phyloP scores from a whole-genome alignment of 2,797 vertebrate genomes.

The Lepilemur septentrionalis region DNA sequence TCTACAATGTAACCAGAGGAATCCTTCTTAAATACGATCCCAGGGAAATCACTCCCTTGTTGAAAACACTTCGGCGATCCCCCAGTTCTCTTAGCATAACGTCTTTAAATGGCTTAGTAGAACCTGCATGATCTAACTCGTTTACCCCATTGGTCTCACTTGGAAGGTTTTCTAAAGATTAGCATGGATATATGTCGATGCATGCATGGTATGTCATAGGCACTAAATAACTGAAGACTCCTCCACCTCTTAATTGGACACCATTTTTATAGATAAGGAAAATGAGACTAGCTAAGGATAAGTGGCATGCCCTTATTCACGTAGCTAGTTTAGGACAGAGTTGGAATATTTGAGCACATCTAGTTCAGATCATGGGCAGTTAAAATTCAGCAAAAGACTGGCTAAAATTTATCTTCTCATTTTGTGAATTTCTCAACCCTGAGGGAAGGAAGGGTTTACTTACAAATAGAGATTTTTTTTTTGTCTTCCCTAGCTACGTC shows the following conservation, averaged over 20 bases:
- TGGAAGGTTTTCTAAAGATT: neutral
- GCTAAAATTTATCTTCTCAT: neutral
- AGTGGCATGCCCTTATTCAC: neutral
- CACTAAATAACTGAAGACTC: neutral
- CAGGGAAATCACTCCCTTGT: neutral
- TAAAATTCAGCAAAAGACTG: constrained; percentile 19
- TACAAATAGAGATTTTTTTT: neutral
- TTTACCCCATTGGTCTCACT: neutral
- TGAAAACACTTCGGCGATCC: neutral
- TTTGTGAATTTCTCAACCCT: neutral
- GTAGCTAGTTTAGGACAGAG: neutral
- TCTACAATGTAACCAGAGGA: neutral
- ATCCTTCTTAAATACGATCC: neutral
- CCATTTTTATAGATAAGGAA: neutral
- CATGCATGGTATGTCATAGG: neutral
- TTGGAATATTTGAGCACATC: neutral
- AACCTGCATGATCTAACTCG: neutral
- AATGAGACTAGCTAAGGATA: neutral
- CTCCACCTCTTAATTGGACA: neutral
- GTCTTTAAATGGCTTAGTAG: neutral
- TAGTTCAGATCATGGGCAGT: neutral
- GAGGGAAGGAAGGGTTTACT: neutral
- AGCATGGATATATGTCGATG: neutral
- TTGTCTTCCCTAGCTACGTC: neutral
- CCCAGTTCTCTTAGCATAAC: neutral